Base-by-base conservation (phyloP, 2,888 invertebrate species). In the Matsumyia berberina region DNA sequence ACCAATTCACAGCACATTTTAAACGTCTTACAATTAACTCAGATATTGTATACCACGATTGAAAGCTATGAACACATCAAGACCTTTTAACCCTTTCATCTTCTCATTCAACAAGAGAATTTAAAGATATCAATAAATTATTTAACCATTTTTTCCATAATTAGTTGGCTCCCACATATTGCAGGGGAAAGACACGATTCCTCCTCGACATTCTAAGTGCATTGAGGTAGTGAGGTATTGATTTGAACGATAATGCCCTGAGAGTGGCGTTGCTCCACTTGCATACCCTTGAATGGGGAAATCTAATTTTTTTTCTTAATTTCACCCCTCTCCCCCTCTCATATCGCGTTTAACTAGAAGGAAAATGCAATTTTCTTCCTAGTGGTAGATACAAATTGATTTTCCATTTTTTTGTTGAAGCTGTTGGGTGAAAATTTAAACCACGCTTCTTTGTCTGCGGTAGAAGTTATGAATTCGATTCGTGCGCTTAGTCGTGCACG, bases 211-310 rank as follows among this genome's bases (percentile, higher is more conserved):
- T 11, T 29, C 39, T 76, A 64, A 76, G 66, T 76, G 69, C 60
- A 77, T 55, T 66, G 39, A 44, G 60, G 35, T 60, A 69, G 67
- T 44, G 69, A 9, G 19, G 1, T 67, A 77, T 77, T 39, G 77
- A 77, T 77, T 53, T 31, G 19, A 62, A 42, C 19, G 60, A 44
- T 62, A 72, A 60, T 62, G 31, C 62, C 53, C 9, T n/a, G 0
- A 55, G 33, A 55, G 42, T 19, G 67, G 37, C 51, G 39, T 66
- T 67, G 57, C 57, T 42, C 9, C 58, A 9, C 35, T 49, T 66
- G 8, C 33, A 19, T 69, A 60, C 29, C 67, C 69, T 77, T 51
- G 60, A 77, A 42, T 31, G 29, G 33, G 33, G 9, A 37, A 64
- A 74, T 42, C 15, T 11, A 46, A 39, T 39, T 76, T 49, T 31